Percentiles rank a stretch among this genome's conserved stretches.
phyloP scores from a whole-genome alignment of 2,113 vertebrate species.

The Axis porcinus region DNA sequence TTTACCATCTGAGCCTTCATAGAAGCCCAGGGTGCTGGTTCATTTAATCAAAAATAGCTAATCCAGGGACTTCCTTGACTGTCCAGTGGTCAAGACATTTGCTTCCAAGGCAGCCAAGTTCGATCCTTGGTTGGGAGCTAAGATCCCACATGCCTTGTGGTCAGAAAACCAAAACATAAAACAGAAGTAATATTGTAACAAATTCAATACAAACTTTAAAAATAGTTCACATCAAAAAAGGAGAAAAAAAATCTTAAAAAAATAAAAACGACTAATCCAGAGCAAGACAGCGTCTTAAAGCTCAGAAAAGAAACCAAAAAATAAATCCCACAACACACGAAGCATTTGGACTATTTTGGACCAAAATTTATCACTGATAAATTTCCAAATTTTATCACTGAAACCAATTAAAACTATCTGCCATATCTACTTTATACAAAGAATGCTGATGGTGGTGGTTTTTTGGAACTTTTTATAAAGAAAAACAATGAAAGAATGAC shows the following conservation, averaged over 20 bases:
- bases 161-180: not conserved
- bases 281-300: not conserved
- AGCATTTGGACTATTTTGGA: not conserved
- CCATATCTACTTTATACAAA: not conserved
- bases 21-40: not conserved
- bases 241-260: not conserved
- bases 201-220: not conserved
- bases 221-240: not conserved
- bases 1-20: not conserved
- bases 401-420: not conserved
- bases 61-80: not conserved
- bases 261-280: not conserved
- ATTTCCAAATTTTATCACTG: not conserved
- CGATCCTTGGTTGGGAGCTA: not conserved
- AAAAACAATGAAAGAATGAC: not conserved
- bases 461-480: not conserved
- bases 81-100: not conserved
- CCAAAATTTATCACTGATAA: not conserved
- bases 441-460: not conserved
- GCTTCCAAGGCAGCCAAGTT: not conserved
- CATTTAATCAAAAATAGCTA: not conserved
- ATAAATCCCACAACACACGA: not conserved
- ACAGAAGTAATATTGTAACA: not conserved
- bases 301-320: not conserved
- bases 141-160: not conserved